A percentile compares a stretch with the other conserved stretches of the same genome.
Conservation (phyloP, 2,888 invertebrate genomes). For the Creontiades dilutus region DNA sequence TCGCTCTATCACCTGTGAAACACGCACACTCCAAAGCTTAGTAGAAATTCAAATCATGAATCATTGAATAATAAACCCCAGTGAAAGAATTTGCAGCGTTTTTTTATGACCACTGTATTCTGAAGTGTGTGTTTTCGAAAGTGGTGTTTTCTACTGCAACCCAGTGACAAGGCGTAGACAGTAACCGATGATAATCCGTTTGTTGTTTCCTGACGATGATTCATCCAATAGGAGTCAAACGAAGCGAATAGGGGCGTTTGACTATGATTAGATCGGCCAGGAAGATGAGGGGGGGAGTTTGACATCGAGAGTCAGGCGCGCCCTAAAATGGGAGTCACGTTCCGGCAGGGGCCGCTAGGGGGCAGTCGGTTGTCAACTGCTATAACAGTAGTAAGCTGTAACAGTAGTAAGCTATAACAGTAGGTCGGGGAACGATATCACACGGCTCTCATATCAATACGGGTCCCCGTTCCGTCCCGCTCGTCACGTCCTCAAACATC, state of each 20-base stretch:
- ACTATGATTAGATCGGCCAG: not conserved
- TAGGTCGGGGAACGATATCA: conserved; percentile 8
- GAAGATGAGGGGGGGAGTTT: not conserved
- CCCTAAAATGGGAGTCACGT: conserved; percentile 39
- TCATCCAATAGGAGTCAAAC: conserved; percentile 14
- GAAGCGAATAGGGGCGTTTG: not conserved
- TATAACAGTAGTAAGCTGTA: conserved; percentile 29
- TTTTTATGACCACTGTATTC: no score
- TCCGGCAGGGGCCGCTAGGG: not conserved
- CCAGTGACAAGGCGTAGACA: no score
- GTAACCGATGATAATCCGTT: not conserved
- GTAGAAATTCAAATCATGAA: no score
- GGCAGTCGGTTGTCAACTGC: conserved; percentile 20
- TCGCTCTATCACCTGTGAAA: no score
- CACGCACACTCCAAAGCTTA: no score
- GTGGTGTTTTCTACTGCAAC: no score
- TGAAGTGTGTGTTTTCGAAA: no score
- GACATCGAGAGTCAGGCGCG: not conserved
- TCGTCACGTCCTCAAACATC: not conserved
- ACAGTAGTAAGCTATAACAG: conserved; percentile 33
- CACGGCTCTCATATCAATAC: conserved; percentile 21
- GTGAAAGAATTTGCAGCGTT: no score
- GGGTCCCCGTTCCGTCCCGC: not conserved
- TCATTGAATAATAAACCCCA: no score
- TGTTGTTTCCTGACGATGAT: not conserved